phyloP scores from a whole-genome alignment of 1,140 invertebrate genomes.

The Conopomorpha cramerella region DNA sequence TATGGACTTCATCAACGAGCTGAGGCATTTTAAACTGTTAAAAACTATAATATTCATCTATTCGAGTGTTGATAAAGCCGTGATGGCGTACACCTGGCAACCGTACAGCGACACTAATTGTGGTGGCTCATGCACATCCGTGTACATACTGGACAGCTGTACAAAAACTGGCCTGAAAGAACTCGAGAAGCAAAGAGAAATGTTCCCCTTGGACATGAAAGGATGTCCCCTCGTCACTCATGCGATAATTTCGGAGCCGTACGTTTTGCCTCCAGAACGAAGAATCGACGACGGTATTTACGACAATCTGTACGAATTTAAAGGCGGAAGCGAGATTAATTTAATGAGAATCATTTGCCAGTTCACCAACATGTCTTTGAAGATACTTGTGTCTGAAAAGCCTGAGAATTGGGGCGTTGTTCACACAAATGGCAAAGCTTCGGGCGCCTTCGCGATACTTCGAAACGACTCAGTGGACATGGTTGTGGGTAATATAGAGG shows the following conservation, averaged over 20 bases:
- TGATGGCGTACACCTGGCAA: constrained; percentile 46
- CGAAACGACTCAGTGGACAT: constrained; percentile 38
- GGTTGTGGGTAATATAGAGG: constrained; percentile 52
- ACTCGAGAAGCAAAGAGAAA: constrained; percentile 25
- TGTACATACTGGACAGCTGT: constrained; percentile 48
- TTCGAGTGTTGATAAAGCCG: constrained; percentile 23
- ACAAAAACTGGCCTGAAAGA: constrained; percentile 31
- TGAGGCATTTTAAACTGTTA: constrained; percentile 37
- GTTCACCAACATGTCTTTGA: constrained; percentile 47
- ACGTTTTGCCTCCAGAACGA: constrained; percentile 42
- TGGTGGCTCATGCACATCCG: constrained; percentile 36
- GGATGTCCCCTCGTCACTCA: constrained; percentile 47
- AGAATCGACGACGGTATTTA: constrained; percentile 24
- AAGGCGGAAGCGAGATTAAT: constrained; percentile 50
- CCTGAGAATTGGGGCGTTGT: constrained; percentile 48
- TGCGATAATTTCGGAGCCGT: constrained; percentile 48
- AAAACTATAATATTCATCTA: constrained; percentile 46
- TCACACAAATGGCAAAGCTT: constrained; percentile 27
- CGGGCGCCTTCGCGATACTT: constrained; percentile 32
- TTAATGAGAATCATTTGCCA: constrained; percentile 47
- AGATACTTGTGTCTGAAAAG: constrained; percentile 34
- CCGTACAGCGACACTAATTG: constrained; percentile 50
- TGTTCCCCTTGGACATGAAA: constrained; percentile 43
- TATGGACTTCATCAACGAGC: constrained; percentile 39
- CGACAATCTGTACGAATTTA: constrained; percentile 41